Evolutionary conservation across 2,797 vertebrate genomes (phyloP), one percentile per base, ranked within the genome.

Genomic region (Hyperoplus lanceolatus): DNA sequence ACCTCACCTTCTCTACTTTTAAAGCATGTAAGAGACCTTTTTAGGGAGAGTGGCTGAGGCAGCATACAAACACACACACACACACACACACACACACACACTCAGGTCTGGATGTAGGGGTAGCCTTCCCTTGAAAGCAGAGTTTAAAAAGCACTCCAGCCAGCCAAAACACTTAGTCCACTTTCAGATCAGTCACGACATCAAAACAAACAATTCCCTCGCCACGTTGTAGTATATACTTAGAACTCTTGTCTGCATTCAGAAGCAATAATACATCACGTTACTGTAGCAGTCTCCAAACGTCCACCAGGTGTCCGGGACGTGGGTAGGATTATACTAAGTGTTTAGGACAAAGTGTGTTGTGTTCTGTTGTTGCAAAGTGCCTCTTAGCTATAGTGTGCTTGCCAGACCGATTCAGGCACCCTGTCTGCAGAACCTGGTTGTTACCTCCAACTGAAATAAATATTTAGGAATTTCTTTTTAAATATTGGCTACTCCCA

Each of bases 171-270:
- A 78, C 73, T 77, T 74, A 53, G 63, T 81, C 71, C 70, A 82
- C 84, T 85, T 73, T 87, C 8, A 73, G 72, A 76, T 87, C 84
- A 87, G 91, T 91, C 91, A 91, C 87, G 80, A 91, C 87, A 82
- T 80, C 61, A 73, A 29, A 80, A 81, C 78, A 81, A 68, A 75
- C 75, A 49, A 62, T 86, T 73, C 77, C 70, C 84, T 67, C 65
- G 12, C 65, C 61, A 9, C 45, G 67, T 58, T 73, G 46, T 36
- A 66, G 81, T 54, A 50, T 29, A 29, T 29, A 29, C 83, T 12
- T 16, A 39, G 39, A 72, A 58, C 63, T 81, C 15, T 81, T 48
- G 70, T 64, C 75, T 70, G 70, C 75, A 54, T 63, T 69, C 16
- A 63, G 62, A 82, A 83, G 29, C 29, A 29, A 83, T 56, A 12